Evolutionary conservation across 2,888 invertebrate species (phyloP).

Genomic region (Cyrtodaria siliqua): DNA sequence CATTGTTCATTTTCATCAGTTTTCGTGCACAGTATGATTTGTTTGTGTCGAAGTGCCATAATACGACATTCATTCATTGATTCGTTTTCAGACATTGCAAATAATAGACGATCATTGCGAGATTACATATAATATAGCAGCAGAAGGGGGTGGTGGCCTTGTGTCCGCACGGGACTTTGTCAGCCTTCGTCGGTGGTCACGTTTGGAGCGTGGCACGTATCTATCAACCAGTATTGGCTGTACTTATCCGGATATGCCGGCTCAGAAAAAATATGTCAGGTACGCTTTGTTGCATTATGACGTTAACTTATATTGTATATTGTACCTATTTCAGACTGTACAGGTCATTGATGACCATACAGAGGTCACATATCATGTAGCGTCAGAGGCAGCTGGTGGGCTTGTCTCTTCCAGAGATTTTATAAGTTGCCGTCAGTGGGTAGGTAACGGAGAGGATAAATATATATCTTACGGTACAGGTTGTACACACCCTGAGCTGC

Average conservation of each 20-base stretch:
- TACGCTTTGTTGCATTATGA: slow-evolving; percentile 78
- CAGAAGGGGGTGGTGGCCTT: slow-evolving; percentile 84
- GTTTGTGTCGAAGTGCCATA: no score
- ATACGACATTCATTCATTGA: no score
- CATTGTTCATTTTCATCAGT: no score
- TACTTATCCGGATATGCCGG: slow-evolving; percentile 90
- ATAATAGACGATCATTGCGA: slow-evolving; percentile 92
- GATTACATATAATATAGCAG: slow-evolving; percentile 90
- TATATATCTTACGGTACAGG: slow-evolving; percentile 90
- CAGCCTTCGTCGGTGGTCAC: slow-evolving; percentile 90
- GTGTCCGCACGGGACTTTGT: slow-evolving; percentile 94
- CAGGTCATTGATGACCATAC: slow-evolving; percentile 92
- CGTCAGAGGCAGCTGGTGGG: slow-evolving; percentile 84
- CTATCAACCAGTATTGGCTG: slow-evolving; percentile 90
- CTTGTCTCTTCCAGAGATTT: slow-evolving; percentile 88
- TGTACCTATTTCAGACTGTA: slow-evolving; percentile 73
- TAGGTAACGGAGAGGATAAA: slow-evolving; percentile 85
- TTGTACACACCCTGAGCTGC: slow-evolving; percentile 90
- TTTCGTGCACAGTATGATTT: no score
- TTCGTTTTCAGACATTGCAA: slow-evolving; percentile 86
- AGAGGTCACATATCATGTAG: slow-evolving; percentile 92
- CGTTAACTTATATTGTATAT: background rate
- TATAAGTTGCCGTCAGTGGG: slow-evolving; percentile 89
- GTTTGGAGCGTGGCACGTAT: slow-evolving; percentile 87
- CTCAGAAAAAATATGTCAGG: slow-evolving; percentile 91